Percentiles rank a stretch among this genome's conserved stretches.
Conservation (phyloP, 2,888 invertebrate genomes). For the Anorthoa munda region DNA sequence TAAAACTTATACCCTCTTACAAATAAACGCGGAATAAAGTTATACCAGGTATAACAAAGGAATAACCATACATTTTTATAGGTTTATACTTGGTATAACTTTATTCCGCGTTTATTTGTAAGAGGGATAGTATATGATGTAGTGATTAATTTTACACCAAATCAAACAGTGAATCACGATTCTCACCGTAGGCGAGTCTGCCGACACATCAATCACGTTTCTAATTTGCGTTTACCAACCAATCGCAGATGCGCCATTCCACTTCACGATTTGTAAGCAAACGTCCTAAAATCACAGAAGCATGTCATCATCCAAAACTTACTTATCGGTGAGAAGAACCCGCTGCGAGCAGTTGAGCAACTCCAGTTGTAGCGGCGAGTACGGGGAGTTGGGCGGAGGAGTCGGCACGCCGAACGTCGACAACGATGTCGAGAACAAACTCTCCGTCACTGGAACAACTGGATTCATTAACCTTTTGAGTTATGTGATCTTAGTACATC, state of each 20-base stretch:
- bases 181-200: slow-evolving; percentile 14
- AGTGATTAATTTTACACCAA: background rate
- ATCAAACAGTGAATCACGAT: slow-evolving; percentile 18
- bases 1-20: too few species aligned
- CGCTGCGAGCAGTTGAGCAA: slow-evolving; percentile 91
- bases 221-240: slow-evolving; percentile 22
- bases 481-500: slow-evolving; percentile 60
- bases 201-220: slow-evolving; percentile 17
- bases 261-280: slow-evolving; percentile 10
- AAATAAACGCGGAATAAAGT: too few species aligned
- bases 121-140: background rate
- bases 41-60: too few species aligned
- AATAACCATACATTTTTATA: too few species aligned
- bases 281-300: slow-evolving; percentile 18
- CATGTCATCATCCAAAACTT: slow-evolving; percentile 65
- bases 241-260: slow-evolving; percentile 5
- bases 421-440: slow-evolving; percentile 92
- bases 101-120: too few species aligned
- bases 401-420: slow-evolving; percentile 93
- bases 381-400: slow-evolving; percentile 93
- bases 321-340: slow-evolving; percentile 88
- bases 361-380: slow-evolving; percentile 93
- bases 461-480: slow-evolving; percentile 57
- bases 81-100: too few species aligned
- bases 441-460: slow-evolving; percentile 91